Evolutionary conservation across 2,113 vertebrate species (phyloP).

Genomic region (Anguilla japonica): DNA sequence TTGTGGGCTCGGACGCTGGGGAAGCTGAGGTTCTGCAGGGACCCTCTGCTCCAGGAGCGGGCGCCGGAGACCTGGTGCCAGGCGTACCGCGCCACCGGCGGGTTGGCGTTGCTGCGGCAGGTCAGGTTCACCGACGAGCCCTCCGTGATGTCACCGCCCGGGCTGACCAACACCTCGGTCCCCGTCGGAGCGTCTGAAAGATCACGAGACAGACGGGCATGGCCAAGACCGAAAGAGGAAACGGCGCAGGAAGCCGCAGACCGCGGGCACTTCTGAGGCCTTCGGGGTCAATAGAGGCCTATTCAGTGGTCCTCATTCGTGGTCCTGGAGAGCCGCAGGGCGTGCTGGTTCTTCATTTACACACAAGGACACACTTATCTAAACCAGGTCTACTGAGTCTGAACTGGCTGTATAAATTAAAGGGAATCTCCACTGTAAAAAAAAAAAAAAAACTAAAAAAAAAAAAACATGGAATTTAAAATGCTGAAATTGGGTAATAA

Average conservation of each 20-base stretch:
- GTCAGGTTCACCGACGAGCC: constrained; percentile 64
- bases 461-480: too few species aligned
- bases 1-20: constrained; percentile 59
- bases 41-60: constrained; percentile 59
- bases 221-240: not conserved
- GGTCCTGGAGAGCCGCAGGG: too few species aligned
- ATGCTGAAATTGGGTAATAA: too few species aligned
- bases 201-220: not conserved
- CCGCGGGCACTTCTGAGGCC: not conserved
- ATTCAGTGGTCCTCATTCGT: not conserved
- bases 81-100: constrained; percentile 55
- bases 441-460: too few species aligned
- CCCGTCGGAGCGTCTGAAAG: constrained; percentile 67
- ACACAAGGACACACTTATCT: too few species aligned
- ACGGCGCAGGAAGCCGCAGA: not conserved
- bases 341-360: too few species aligned
- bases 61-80: constrained; percentile 66
- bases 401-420: too few species aligned
- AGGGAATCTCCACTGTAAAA: too few species aligned
- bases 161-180: constrained; percentile 58
- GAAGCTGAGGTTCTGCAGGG: constrained; percentile 63
- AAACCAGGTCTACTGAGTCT: too few species aligned
- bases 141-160: constrained; percentile 68
- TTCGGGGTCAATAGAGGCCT: not conserved
- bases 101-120: constrained; percentile 62